Evolutionary conservation across 2,113 vertebrate species (phyloP), one percentile per base, ranked within the genome.

Genomic region (Pseudorhombus dupliciocellatus): DNA sequence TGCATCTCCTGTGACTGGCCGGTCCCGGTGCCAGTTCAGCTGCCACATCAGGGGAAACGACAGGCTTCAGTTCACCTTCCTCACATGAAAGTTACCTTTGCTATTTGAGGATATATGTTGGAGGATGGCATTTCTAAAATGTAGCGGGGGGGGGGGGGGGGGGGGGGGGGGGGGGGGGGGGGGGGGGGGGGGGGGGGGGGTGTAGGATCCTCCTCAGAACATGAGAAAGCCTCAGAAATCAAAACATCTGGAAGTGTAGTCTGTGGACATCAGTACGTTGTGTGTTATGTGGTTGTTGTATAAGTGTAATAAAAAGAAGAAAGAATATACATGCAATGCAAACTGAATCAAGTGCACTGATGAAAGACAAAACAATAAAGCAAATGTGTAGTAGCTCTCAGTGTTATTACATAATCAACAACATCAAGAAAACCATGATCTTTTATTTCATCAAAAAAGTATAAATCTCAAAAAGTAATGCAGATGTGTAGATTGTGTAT

Each of bases 1-100:
- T 91, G 91, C 90, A 77, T 74, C 90, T 87, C 89, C 90, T 92
- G 89, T 93, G 87, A 84, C 77, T 62, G 77, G 56, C 63, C 58
- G 66, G 46, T 68, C 61, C 21, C 79, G 4, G 75, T 91, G 89
- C 90, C 89, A 91, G 85, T 83, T 92, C 92, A 92, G 89, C 87
- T 92, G 90, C 85, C 90, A 81, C 30, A 31, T 46, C 58, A 61
- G 42, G 75, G 44, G 30, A 25, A 44, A 70, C 9, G 0, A 37
- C 26, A n/a, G 31, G n/a, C n/a, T 7, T 40, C 25, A n/a, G 24
- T 22, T 73, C 48, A 67, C 62, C 51, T 70, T 30, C 64, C 25
- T 8, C 37, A 14, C 21, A 58, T 4, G 26, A 24, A 9, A n/a
- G 44, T 37, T 42, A 31, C 31, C 20, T 30, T 18, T 11, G 21